Evolutionary conservation across 2,797 vertebrate genomes (phyloP).

Genomic region (Choloepus didactylus): DNA sequence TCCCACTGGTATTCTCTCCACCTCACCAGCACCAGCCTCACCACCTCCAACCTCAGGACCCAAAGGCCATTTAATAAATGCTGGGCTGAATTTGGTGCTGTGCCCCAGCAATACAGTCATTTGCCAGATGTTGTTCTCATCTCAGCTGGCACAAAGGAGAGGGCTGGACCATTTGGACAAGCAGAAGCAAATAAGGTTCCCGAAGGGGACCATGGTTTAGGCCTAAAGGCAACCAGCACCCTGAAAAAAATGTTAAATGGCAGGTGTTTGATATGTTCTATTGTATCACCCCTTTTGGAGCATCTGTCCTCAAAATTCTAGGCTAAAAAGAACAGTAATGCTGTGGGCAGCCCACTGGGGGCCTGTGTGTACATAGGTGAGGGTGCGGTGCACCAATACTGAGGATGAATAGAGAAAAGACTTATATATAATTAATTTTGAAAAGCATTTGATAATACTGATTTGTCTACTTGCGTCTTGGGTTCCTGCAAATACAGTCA

Average conservation of each 20-base stretch:
- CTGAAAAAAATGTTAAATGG: background rate
- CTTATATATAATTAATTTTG: background rate
- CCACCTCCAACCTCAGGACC: background rate
- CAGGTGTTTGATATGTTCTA: background rate
- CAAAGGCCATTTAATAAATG: background rate
- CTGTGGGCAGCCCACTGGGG: too few relatives aligned
- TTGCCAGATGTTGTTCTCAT: background rate
- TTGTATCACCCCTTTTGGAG: background rate
- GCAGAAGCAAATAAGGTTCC: background rate
- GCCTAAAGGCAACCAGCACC: background rate
- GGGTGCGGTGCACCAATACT: background rate
- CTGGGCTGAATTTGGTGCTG: background rate
- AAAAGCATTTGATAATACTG: background rate
- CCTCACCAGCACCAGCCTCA: background rate
- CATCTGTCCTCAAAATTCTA: background rate
- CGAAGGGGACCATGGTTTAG: background rate
- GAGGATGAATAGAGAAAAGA: background rate
- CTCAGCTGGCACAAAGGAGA: background rate
- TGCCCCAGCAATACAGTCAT: background rate
- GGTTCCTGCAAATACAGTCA: background rate
- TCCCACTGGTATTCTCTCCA: background rate
- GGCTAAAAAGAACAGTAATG: too few relatives aligned
- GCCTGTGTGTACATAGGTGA: too few relatives aligned
- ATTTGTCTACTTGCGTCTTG: conserved; percentile 30
- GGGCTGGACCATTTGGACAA: background rate